These are phyloP conservation scores for Bambusicola thoracicus DNA, from an alignment of 2,113 vertebrate genomes.

Conservation along the genomic window DNA sequence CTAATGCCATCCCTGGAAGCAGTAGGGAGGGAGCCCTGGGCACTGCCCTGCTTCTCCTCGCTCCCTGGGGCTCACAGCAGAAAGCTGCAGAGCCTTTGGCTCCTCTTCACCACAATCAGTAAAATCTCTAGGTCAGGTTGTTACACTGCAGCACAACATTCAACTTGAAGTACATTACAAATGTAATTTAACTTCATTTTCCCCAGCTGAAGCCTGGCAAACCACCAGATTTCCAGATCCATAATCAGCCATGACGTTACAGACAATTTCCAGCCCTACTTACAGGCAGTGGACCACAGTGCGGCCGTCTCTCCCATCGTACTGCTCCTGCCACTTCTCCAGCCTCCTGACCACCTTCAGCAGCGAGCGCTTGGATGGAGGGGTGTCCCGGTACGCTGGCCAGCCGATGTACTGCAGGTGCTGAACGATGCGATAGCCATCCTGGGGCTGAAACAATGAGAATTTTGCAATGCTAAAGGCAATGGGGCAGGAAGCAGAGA, in stretches of 20 bases:
- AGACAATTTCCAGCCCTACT: conserved; percentile 60
- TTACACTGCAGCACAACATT: background rate
- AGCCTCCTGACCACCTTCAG: conserved; percentile 91
- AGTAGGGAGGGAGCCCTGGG: background rate
- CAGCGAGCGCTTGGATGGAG: conserved; percentile 94
- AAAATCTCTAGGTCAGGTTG: background rate
- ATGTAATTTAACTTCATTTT: background rate
- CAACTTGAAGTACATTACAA: background rate
- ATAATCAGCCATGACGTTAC: fast-evolving
- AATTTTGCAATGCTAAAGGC: background rate
- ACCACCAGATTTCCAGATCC: background rate
- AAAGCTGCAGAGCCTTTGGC: background rate
- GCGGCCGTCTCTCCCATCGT: conserved; percentile 91
- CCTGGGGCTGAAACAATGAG: conserved; percentile 87
- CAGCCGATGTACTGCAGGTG: conserved; percentile 99
- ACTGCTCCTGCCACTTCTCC: conserved; percentile 98
- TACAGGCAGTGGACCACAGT: conserved; percentile 97
- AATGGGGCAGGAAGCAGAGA: background rate
- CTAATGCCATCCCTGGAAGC: background rate
- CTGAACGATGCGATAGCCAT: conserved; percentile 95
- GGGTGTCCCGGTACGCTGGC: conserved; percentile 95
- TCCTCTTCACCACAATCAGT: background rate
- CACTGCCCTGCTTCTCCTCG: background rate
- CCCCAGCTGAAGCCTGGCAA: background rate
- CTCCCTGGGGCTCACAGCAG: background rate